Percentiles rank a stretch among this genome's conserved stretches.
These are phyloP conservation scores for Eudemis profundana DNA, from an alignment of 2,888 invertebrate genomes.

Conservation along the genomic window DNA sequence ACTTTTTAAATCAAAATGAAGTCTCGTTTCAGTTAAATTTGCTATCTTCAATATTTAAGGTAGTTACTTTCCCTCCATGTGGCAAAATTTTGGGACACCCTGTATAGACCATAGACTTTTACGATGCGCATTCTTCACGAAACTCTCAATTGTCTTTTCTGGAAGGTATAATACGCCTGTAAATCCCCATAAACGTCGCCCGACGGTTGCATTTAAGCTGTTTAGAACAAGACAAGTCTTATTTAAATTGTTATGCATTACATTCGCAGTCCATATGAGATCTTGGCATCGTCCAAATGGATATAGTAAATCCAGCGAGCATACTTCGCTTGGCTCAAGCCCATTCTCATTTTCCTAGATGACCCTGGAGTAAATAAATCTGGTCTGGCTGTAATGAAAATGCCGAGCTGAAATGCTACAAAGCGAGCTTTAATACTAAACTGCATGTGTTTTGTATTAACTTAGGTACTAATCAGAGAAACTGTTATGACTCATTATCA, in stretches of 20 bases:
- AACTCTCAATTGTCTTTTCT: slow-evolving; percentile 35
- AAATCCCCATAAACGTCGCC: slow-evolving; percentile 54
- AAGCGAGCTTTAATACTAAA: slow-evolving; percentile 49
- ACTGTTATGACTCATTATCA: background rate
- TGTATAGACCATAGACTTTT: background rate
- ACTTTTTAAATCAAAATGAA: too few species aligned
- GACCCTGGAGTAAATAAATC: slow-evolving; percentile 69
- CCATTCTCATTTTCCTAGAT: slow-evolving; percentile 71
- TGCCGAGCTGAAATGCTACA: slow-evolving; percentile 57
- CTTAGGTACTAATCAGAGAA: background rate
- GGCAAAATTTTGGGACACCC: background rate
- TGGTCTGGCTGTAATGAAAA: slow-evolving; percentile 66
- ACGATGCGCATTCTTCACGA: background rate
- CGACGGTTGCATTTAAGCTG: slow-evolving; percentile 49
- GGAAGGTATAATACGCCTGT: slow-evolving; percentile 42
- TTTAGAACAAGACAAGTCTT: slow-evolving; percentile 51
- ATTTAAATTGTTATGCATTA: slow-evolving; percentile 51
- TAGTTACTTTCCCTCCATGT: too few species aligned
- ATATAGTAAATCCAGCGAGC: slow-evolving; percentile 62
- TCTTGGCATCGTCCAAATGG: slow-evolving; percentile 55
- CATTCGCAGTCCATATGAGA: slow-evolving; percentile 51
- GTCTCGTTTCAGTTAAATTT: too few species aligned
- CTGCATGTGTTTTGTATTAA: background rate
- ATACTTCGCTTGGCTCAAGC: slow-evolving; percentile 58
- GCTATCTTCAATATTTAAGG: too few species aligned